Percentiles rank a stretch among this genome's conserved stretches.
Evolutionary conservation across 1,140 invertebrate genomes (phyloP).

Genomic region (Pentalonia nigronervosa): DNA sequence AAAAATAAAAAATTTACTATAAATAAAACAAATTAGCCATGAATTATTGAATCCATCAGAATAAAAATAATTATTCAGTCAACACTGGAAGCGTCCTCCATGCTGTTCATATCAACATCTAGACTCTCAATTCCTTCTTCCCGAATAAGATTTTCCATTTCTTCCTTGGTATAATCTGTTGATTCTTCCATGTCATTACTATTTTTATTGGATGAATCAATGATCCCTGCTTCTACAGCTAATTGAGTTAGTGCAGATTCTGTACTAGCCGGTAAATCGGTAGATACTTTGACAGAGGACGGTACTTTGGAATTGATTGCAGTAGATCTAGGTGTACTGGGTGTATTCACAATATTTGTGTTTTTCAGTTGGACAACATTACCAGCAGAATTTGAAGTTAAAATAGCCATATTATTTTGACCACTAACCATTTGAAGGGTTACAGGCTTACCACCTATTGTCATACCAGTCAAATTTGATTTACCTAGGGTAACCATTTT

Average conservation of each 20-base stretch:
- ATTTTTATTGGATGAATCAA: conserved; percentile 64
- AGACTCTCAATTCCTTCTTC: conserved; percentile 55
- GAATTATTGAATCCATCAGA: conserved; percentile 32
- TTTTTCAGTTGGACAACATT: conserved; percentile 49
- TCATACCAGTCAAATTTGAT: conserved; percentile 60
- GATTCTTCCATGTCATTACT: conserved; percentile 33
- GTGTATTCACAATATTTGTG: conserved; percentile 47
- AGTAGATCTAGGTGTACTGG: conserved; percentile 7
- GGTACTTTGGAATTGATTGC: conserved; percentile 37
- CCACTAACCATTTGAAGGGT: conserved; percentile 61
- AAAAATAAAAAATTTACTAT: conserved; percentile 43
- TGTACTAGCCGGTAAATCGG: conserved; percentile 71
- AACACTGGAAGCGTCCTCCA: conserved; percentile 40
- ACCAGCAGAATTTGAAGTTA: conserved; percentile 56
- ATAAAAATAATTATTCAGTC: conserved; percentile 51
- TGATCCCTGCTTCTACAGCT: conserved; percentile 72
- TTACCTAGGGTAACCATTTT: conserved; percentile 61
- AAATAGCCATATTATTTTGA: conserved; percentile 60
- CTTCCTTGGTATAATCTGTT: conserved; percentile 5
- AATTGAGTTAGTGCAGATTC: conserved; percentile 73
- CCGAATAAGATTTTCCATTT: conserved; percentile 40
- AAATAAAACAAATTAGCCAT: conserved; percentile 33
- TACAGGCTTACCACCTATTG: conserved; percentile 61
- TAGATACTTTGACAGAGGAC: conserved; percentile 61
- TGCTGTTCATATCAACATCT: conserved; percentile 42